Conservation (phyloP, 2,113 vertebrate genomes). For the Bettongia penicillata region DNA sequence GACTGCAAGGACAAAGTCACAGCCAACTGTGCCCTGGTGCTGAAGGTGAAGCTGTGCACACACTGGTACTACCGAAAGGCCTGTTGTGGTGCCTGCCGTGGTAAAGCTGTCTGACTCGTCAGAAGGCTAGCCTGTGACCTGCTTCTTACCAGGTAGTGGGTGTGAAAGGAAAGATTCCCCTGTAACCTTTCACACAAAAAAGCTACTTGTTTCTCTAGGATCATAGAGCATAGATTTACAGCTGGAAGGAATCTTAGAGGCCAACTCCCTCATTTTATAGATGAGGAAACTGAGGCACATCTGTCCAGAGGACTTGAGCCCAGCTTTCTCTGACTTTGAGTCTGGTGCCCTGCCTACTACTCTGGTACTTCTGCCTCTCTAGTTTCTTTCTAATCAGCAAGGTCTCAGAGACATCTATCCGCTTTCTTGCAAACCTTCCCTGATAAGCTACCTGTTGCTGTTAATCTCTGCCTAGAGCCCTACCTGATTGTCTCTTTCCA, state of each 20-base stretch:
- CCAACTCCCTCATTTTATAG: not conserved
- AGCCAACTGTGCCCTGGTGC: slow-evolving; percentile 88
- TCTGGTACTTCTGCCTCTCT: not conserved
- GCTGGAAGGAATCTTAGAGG: not conserved
- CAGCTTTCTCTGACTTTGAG: not conserved
- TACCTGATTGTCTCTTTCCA: not conserved
- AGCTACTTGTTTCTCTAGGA: not conserved
- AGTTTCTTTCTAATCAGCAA: too few relatives aligned
- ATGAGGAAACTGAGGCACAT: not conserved
- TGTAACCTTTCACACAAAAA: not conserved
- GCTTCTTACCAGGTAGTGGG: not conserved
- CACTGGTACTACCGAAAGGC: slow-evolving; percentile 92
- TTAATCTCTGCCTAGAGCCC: not conserved
- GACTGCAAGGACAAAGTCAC: slow-evolving; percentile 87
- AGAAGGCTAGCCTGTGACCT: not conserved
- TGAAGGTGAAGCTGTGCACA: slow-evolving; percentile 90
- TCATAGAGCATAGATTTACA: not conserved
- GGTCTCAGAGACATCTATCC: not conserved
- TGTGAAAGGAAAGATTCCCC: not conserved
- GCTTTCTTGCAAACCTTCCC: too few relatives aligned
- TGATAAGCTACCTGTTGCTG: not conserved
- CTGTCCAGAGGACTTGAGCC: not conserved
- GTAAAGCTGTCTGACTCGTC: slow-evolving; percentile 66
- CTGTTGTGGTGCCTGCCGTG: slow-evolving; percentile 88
- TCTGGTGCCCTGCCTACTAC: not conserved